Percentiles rank a stretch among this genome's conserved stretches.
Evolutionary conservation across 2,113 vertebrate species (phyloP).

Genomic region (Dicaeum eximium): DNA sequence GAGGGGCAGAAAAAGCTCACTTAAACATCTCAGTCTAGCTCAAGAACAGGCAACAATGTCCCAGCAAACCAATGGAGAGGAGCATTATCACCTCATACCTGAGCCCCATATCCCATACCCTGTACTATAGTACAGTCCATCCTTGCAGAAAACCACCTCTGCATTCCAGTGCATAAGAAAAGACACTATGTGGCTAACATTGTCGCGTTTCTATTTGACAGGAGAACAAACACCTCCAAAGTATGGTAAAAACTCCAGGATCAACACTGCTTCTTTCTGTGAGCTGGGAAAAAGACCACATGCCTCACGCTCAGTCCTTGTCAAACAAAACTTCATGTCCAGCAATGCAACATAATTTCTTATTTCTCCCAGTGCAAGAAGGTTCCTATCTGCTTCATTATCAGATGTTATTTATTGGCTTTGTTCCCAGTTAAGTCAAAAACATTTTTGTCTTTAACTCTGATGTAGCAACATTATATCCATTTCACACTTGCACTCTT

Average conservation of each 20-base stretch:
- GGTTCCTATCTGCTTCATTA: neutral
- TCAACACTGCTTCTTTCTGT: neutral
- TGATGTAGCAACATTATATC: neutral
- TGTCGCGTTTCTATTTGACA: neutral
- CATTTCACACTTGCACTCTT: neutral
- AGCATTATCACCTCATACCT: neutral
- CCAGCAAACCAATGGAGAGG: neutral
- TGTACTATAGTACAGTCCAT: neutral
- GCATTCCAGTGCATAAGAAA: neutral
- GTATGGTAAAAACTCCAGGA: neutral
- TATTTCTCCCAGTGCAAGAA: neutral
- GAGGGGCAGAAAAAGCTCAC: neutral
- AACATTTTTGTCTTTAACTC: neutral
- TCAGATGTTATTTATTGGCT: neutral
- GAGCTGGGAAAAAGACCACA: neutral
- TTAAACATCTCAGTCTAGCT: neutral
- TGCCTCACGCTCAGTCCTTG: neutral
- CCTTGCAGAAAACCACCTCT: neutral
- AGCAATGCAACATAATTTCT: neutral
- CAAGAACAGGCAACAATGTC: neutral
- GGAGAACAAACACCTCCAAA: neutral
- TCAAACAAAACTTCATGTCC: neutral
- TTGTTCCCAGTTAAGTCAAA: neutral
- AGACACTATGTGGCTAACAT: neutral
- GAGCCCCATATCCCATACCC: neutral